These are phyloP conservation scores for Aethes cnicana DNA, from an alignment of 2,888 invertebrate species.

Conservation along the genomic window DNA sequence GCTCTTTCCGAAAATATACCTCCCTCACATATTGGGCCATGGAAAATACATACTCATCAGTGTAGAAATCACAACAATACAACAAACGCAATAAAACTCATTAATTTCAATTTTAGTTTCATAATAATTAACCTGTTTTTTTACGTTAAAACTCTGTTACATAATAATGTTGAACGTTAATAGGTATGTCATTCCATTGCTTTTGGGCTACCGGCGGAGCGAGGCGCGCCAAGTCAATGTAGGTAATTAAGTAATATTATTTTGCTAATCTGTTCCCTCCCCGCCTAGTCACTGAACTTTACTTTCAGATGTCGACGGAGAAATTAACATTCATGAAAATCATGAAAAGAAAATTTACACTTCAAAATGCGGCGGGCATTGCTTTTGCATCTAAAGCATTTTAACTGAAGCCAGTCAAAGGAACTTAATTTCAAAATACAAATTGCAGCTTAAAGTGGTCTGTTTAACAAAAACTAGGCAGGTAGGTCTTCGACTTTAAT, in stretches of 20 bases:
- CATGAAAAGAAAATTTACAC: constrained; percentile 25
- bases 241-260: constrained; percentile 7
- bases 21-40: too few species aligned
- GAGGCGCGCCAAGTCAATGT: background rate
- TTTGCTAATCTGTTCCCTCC: constrained; percentile 8
- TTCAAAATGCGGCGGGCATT: constrained; percentile 8
- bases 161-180: background rate
- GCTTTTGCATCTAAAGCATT: background rate
- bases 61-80: too few species aligned
- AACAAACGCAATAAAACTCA: too few species aligned
- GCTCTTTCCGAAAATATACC: too few species aligned
- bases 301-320: constrained; percentile 1
- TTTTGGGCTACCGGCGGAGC: background rate
- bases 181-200: background rate
- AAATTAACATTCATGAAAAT: constrained; percentile 27
- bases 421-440: background rate
- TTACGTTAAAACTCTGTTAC: background rate
- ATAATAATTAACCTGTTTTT: too few species aligned
- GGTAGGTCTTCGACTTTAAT: too few species aligned
- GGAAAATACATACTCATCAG: too few species aligned
- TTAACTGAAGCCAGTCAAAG: background rate
- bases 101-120: too few species aligned
- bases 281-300: constrained; percentile 12
- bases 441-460: background rate
- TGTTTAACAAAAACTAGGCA: too few species aligned